Percentiles rank a stretch among this genome's conserved stretches.
Conservation (phyloP, 2,797 vertebrate species). For the Ammospiza maritima region DNA sequence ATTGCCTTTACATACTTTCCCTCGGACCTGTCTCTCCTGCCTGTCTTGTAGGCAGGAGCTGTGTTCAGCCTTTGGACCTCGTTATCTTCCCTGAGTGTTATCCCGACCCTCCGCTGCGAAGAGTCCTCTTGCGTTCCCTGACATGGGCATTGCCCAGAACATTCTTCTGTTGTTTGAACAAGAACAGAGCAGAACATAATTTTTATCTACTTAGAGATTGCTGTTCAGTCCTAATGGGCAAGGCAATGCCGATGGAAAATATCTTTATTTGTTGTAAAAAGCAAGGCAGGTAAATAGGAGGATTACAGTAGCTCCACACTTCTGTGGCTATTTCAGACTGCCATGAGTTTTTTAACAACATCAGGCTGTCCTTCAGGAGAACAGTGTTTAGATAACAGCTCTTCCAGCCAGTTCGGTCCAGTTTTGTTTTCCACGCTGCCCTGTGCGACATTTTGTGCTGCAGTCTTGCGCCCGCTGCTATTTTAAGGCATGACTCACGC, state of each 20-base stretch:
- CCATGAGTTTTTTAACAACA: neutral
- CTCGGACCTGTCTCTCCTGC: neutral
- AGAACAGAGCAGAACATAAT: neutral
- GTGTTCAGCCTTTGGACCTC: neutral
- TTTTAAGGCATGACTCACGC: constrained; percentile 25
- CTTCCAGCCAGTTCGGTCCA: neutral
- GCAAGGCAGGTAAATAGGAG: neutral
- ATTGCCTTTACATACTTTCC: neutral
- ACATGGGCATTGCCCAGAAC: neutral
- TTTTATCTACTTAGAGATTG: neutral
- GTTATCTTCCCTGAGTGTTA: fast-evolving
- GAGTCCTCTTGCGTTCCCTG: neutral
- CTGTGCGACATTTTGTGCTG: neutral
- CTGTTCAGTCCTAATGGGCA: neutral
- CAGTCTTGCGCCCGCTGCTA: neutral
- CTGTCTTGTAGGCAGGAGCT: neutral
- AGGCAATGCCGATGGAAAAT: neutral
- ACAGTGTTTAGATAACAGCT: neutral
- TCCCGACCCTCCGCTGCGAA: neutral
- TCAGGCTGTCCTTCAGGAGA: neutral
- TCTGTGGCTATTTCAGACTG: neutral
- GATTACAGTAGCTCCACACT: neutral
- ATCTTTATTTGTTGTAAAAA: neutral
- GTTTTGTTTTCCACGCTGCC: neutral
- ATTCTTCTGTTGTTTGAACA: neutral